Evolutionary conservation across 2,797 vertebrate genomes (phyloP), one percentile per base, ranked within the genome.

Genomic region (Tolypeutes matacus): DNA sequence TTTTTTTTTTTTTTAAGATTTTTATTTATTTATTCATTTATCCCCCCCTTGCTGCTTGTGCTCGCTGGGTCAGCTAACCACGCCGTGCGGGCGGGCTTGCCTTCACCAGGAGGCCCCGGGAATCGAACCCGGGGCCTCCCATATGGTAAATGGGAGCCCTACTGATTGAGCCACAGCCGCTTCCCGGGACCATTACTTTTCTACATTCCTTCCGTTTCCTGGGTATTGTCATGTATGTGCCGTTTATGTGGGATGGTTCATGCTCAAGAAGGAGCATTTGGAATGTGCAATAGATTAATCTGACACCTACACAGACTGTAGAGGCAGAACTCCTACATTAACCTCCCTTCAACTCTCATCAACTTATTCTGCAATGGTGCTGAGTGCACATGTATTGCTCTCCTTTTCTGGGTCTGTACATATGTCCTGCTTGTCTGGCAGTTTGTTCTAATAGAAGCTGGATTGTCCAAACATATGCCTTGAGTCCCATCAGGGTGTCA

Each of bases 391-490:
- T 20, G 15, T 77, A 70, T 81, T n/a, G 4, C 17, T 64, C 3
- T 92, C 34, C 34, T 80, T 23, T 10, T 62, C 76, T 81, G 31
- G 34, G 49, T 46, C 42, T 93, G 39, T 72, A 21, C 72, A 31
- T 62, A 10, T 72, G 12, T 46, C 10, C n/a, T 92, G 20, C 42
- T 3, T 25, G 46, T 75, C 42, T 72, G 4, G 4, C 18, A 70
- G 36, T 81, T 78, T 89, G 77, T 12, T 86, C 3, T 91, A 58
- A 60, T 8, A 87, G 92, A 91, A 91, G 87, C 29, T n/a, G n/a
- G 56, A 10, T n/a, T 87, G 49, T 84, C 11, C 27, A 36, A 85
- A 72, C 46, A 34, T 70, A 62, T 53, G 64, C 9, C 91, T 93
- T 93, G 51, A 80, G 15, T 69, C 21, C 84, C 15, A 64, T 6